Evolutionary conservation across 2,888 invertebrate genomes (phyloP), one percentile per base, ranked within the genome.

Genomic region (Linnaemya tessellans): DNA sequence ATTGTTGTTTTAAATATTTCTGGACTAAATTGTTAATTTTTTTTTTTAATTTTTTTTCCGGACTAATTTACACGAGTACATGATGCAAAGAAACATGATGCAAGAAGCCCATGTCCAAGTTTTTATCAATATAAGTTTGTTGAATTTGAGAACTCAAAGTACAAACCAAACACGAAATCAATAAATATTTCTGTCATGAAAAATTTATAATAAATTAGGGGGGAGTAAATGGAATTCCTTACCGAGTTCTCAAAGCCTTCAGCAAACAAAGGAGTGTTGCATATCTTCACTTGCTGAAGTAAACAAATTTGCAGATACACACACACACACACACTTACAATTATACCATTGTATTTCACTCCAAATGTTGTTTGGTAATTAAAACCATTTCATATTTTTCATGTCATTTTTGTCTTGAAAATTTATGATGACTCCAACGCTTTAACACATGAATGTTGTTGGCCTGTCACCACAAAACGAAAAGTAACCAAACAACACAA

Each of bases 321-420:
- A 25, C 58, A 62, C 41, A 38, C 56, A 41, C 18, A 8, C 20
- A 60, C 51, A 62, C 7, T 54, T 43, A 20, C 7, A n/a, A 62
- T 25, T 22, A 11, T 51, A 22, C 51, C 30, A 49, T 62, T 62
- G 18, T 46, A 62, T 58, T 64, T 70, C 58, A 56, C 67, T 35
- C 18, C 15, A 80, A 67, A 70, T 38, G 71, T 49, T 67, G 73
- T 51, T 77, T 70, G 64, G 77, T 82, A 82, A 82, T 82, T 82
- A 82, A 82, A 77, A 82, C 82, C 77, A 77, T 82, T 82, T 82
- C 77, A 82, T 82, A 82, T 65, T 77, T 80, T 82, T 71, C 82
- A 65, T 82, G 77, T 77, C 82, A 68, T 65, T 77, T 77, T 82
- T 71, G 70, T 82, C 77, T 82, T 77, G 71, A 70, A 71, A 81